These are phyloP conservation scores for Zeus faber DNA, from an alignment of 2,113 vertebrate genomes.

Conservation along the genomic window DNA sequence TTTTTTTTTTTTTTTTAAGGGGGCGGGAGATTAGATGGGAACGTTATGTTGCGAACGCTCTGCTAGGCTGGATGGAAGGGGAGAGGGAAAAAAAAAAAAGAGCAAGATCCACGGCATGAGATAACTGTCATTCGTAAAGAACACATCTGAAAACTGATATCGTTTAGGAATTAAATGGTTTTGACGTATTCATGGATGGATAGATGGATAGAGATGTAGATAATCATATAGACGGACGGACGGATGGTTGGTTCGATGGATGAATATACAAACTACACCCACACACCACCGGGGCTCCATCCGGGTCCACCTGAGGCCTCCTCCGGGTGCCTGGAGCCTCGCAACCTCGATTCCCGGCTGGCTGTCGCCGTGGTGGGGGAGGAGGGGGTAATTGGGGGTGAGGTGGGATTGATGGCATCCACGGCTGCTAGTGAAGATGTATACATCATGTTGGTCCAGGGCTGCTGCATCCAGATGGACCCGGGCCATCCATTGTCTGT, in stretches of 20 bases:
- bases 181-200: not conserved
- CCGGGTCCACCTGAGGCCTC: conserved; percentile 44
- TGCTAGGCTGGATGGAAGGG: conserved; percentile 17
- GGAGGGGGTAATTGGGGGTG: no score
- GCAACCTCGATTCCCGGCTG: conserved; percentile 30
- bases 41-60: conserved; percentile 45
- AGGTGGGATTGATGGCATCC: conserved; percentile 91
- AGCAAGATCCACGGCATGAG: not conserved
- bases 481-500: conserved; percentile 95
- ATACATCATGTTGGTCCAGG: conserved; percentile 96
- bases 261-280: conserved; percentile 1
- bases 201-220: conserved; percentile 8
- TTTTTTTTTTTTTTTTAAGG: conserved; percentile 36
- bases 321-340: no score
- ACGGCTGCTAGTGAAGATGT: conserved; percentile 93
- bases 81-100: not conserved
- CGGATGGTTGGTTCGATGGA: not conserved
- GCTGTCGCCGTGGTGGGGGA: conserved; percentile 82
- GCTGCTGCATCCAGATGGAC: conserved; percentile 95
- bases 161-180: not conserved
- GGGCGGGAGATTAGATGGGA: conserved; percentile 51
- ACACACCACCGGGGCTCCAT: conserved; percentile 83
- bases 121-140: not conserved
- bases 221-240: not conserved
- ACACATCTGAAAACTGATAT: not conserved